Evolutionary conservation across 2,888 invertebrate genomes (phyloP), one percentile per base, ranked within the genome.

Genomic region (Drosophila mulleri): DNA sequence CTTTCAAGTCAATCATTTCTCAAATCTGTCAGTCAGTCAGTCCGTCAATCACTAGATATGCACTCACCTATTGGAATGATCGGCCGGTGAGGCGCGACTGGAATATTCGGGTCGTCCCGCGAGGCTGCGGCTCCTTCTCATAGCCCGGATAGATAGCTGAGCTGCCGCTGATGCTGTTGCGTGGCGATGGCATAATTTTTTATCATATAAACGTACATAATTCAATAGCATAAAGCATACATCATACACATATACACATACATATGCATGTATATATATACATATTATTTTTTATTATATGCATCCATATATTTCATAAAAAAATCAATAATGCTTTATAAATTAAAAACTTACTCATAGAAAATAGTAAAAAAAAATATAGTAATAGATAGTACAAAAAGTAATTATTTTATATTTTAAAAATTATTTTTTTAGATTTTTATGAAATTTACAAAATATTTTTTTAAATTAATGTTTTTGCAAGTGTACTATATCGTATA

Each of bases 51-150:
- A 20, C 18, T 44, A 16, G 9, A 9, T 35, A 8, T 16, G 8
- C 23, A 32, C 82, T 79, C 77, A 93, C 94, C 93, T 94, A 80
- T 93, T 92, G 65, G 91, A 84, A 88, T 93, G 92, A 82, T 93
- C 92, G 48, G 93, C 93, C 32, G 93, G 93, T 18, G 93, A 93
- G 18, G 92, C 92, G 39, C 93, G 90, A 80, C 93, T 93, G 12
- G 93, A 87, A 72, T 93, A 93, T 62, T 93, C 93, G 37, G 92
- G 79, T n/a, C 93, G 85, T 12, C 91, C n/a, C 92, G 35, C 93
- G 90, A 5, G 89, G 75, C 23, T 75, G 90, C 3, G 86, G 80
- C 23, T 89, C 89, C 71, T 86, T 89, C 14, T 93, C 92, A 56
- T 92, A 92, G 52, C 91, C 92, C 39, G 91, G 91, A 23, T 92